Percentiles rank a stretch among this genome's conserved stretches.
Conservation (phyloP, 1,140 invertebrate species). For the Dreissena polymorpha region DNA sequence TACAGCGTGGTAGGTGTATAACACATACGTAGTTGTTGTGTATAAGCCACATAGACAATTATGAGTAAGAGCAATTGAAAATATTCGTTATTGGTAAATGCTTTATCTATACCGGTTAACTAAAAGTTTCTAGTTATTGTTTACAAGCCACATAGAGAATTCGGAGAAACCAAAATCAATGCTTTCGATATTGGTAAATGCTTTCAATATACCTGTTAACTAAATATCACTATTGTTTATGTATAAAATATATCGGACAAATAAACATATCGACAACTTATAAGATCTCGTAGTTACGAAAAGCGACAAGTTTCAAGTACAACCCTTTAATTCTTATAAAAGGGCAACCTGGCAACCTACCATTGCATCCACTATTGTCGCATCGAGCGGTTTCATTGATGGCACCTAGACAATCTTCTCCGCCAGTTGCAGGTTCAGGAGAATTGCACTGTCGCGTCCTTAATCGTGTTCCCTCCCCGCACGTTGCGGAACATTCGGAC, state of each 20-base stretch:
- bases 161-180: too few relatives aligned
- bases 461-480: conserved; percentile 61
- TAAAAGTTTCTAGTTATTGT: too few relatives aligned
- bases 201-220: too few relatives aligned
- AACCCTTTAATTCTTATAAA: too few relatives aligned
- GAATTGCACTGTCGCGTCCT: conserved; percentile 64
- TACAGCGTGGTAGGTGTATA: not conserved
- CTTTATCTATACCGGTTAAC: too few relatives aligned
- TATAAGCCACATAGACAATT: not conserved
- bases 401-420: conserved; percentile 64
- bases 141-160: too few relatives aligned
- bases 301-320: not conserved
- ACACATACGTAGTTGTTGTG: not conserved
- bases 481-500: conserved; percentile 61
- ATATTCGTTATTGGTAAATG: not conserved
- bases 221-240: not conserved
- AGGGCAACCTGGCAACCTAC: conserved; percentile 30
- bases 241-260: not conserved
- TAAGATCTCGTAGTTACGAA: not conserved
- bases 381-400: conserved; percentile 55
- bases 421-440: conserved; percentile 68
- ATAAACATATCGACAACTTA: not conserved
- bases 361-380: conserved; percentile 64
- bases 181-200: not conserved
- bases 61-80: not conserved